phyloP scores from a whole-genome alignment of 1,140 invertebrate species.

The Drosophila neocordata region DNA sequence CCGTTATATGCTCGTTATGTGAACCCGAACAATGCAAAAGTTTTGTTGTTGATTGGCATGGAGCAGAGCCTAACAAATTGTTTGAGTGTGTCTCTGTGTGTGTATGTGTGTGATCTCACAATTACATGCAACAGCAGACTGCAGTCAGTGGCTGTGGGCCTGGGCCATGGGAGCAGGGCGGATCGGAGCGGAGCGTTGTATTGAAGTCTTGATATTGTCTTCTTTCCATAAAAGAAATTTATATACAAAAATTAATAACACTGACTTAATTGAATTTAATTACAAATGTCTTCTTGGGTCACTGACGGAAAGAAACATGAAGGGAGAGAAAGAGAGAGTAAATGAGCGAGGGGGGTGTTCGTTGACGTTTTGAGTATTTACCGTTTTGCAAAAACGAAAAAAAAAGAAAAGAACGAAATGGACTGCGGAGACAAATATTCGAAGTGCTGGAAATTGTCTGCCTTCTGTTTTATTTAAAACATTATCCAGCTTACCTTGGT shows the following conservation, averaged over 20 bases:
- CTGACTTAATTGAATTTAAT: constrained; percentile 64
- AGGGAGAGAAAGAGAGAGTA: background rate
- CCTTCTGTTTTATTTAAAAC: background rate
- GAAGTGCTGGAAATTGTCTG: background rate
- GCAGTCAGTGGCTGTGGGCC: constrained; percentile 35
- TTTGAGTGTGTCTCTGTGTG: constrained; percentile 23
- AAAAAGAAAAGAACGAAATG: constrained; percentile 27
- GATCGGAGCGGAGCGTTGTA: background rate
- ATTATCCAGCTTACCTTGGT: constrained; percentile 47
- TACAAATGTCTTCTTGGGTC: constrained; percentile 42
- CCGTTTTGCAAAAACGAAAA: constrained; percentile 19
- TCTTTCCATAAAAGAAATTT: constrained; percentile 41
- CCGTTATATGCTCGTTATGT: constrained; percentile 6
- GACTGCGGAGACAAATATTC: background rate
- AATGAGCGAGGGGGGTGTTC: constrained; percentile 2
- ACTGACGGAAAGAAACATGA: constrained; percentile 28
- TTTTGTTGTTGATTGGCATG: constrained; percentile 59
- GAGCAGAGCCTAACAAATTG: constrained; percentile 37
- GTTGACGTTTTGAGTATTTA: constrained; percentile 14
- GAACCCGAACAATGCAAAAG: constrained; percentile 48
- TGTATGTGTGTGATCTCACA: constrained; percentile 19
- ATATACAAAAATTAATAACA: constrained; percentile 52
- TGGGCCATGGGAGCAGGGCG: background rate
- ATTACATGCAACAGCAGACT: constrained; percentile 33
- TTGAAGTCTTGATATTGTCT: background rate